A percentile compares a stretch with the other conserved stretches of the same genome.
These are phyloP conservation scores for Hoplias malabaricus DNA, from an alignment of 2,113 vertebrate genomes.

Conservation along the genomic window DNA sequence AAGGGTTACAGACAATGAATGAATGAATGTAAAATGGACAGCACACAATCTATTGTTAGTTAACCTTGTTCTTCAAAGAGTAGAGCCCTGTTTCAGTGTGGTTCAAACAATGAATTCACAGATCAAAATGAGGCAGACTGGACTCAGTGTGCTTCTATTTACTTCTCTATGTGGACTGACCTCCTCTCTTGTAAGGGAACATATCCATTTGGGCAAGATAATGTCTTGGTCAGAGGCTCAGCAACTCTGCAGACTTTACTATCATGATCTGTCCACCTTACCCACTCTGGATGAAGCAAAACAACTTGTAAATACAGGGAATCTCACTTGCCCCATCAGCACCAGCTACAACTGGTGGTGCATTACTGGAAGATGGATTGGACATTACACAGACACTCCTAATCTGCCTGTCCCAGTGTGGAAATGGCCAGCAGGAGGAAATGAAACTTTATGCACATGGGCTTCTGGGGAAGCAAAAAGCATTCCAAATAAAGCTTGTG, in stretches of 20 bases:
- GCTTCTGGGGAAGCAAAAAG: neutral
- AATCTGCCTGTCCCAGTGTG: neutral
- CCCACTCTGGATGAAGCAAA: neutral
- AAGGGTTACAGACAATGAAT: too few relatives aligned
- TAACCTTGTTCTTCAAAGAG: too few relatives aligned
- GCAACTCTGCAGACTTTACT: neutral
- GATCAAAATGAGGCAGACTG: neutral
- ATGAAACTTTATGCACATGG: neutral
- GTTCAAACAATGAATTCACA: neutral
- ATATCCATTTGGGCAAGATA: neutral
- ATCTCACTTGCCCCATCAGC: neutral
- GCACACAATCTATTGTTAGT: too few relatives aligned
- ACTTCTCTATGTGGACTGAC: constrained; percentile 2
- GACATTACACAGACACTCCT: neutral
- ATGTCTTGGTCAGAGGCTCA: constrained; percentile 14
- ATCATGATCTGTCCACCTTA: constrained; percentile 16
- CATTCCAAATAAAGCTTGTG: neutral
- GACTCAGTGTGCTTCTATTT: neutral
- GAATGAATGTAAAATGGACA: too few relatives aligned
- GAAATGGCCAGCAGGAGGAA: neutral
- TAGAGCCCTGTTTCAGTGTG: too few relatives aligned
- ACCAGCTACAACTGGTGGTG: neutral
- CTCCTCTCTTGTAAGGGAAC: neutral
- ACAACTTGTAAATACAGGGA: neutral
- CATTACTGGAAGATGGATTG: neutral